Base-by-base conservation (phyloP, 2,797 vertebrate species). In the Aeoliscus strigatus region DNA sequence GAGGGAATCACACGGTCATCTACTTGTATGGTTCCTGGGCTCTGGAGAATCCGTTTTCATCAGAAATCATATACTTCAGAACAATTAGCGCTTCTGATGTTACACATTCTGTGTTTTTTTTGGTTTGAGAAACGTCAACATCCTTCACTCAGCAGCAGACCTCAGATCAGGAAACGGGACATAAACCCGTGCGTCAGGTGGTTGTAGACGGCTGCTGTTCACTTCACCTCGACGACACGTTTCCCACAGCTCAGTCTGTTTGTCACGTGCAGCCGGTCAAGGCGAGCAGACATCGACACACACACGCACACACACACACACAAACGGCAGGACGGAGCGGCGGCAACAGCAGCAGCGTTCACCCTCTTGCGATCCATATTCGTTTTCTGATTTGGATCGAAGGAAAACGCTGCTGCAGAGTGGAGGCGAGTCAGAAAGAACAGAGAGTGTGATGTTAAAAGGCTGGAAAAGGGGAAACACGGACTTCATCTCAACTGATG, bases 401-500 rank as follows among this genome's bases (percentile, higher is more conserved):
- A 40, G 48, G 57, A 51, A 71, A 63, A 74, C 46, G 45, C 43
- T 43, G 41, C 60, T 73, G 63, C 70, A 61, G 33, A 14, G 9
- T 2, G 21, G 25, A 18, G 3, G 8, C 14, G 16, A 33, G 47
- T 23, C 7, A 32, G 54, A 54, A n/a, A 68, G 32, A 50, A 32
- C 1, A 39, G 23, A 8, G 5, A 30, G 6, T 18, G 0, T 2
- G 25, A 38, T 16, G 41, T 73, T 69, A 71, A 51, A 43, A 58
- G 37, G 34, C 32, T 34, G 62, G 44, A 76, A 64, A 1, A 38
- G 61, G 39, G 61, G 39, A 48, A 60, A 37, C 2, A 14, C 47
- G 59, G 18, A 65, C 73, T 75, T 77, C 82, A 85, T 86, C 79
- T 1, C 2, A 14, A 34, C 27, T 38, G 79, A 86, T 88, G 84